Conservation (phyloP, 2,888 invertebrate genomes). For the Eretmocerus hayati region DNA sequence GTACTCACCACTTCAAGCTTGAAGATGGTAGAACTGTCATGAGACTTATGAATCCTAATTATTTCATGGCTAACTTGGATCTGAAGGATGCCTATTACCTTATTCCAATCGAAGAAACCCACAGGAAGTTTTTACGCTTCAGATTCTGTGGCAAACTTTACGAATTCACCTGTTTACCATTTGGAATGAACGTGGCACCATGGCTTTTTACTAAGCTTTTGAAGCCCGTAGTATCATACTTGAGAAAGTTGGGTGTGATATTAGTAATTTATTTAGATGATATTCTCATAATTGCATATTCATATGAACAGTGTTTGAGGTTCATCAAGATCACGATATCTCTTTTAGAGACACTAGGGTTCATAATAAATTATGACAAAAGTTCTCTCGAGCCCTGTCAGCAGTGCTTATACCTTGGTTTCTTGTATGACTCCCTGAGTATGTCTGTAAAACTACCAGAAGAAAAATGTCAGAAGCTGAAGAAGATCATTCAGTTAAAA, state of each 20-base stretch:
- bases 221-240: conserved; percentile 15
- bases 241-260: conserved; percentile 12
- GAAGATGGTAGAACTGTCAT: conserved; percentile 18
- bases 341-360: conserved; percentile 13
- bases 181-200: conserved; percentile 19
- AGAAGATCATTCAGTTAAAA: neutral
- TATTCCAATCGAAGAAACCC: conserved; percentile 8
- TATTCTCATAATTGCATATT: conserved; percentile 15
- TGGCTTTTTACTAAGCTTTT: conserved; percentile 22
- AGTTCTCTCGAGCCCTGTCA: conserved; percentile 5
- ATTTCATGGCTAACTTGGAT: conserved; percentile 18
- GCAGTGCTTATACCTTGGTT: conserved; percentile 15
- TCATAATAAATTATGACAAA: conserved; percentile 14
- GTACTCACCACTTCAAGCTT: conserved; percentile 20
- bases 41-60: conserved; percentile 8
- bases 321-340: conserved; percentile 7
- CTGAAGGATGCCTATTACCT: conserved; percentile 21
- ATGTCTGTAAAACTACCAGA: conserved; percentile 15
- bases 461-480: conserved; percentile 13
- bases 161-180: conserved; percentile 22
- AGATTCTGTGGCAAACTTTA: conserved; percentile 8
- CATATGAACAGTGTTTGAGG: conserved; percentile 1
- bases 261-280: conserved; percentile 23
- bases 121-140: conserved; percentile 20
- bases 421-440: conserved; percentile 14